Conservation (phyloP, 1,140 invertebrate genomes). For the Laupala kohalensis region DNA sequence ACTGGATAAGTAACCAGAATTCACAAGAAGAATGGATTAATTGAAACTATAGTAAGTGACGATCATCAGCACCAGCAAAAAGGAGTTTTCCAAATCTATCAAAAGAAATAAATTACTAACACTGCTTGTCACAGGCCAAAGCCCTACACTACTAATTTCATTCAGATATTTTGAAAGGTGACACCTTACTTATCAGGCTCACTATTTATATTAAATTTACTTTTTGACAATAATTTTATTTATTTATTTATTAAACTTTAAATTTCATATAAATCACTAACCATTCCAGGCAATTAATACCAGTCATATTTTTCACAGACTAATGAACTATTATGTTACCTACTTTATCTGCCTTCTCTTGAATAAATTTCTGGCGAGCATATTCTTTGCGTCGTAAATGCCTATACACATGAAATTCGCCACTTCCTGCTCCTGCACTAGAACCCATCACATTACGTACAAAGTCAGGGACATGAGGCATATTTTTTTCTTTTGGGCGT, state of each 20-base stretch:
- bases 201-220: not conserved
- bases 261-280: conserved; percentile 9
- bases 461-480: conserved; percentile 77
- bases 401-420: conserved; percentile 96
- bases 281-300: not conserved
- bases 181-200: not conserved
- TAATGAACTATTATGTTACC: conserved; percentile 1
- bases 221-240: too few species aligned
- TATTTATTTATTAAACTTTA: not conserved
- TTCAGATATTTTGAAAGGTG: too few species aligned
- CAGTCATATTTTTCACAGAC: not conserved
- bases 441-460: conserved; percentile 96
- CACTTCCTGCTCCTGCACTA: conserved; percentile 93
- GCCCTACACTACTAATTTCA: too few species aligned
- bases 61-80: too few species aligned
- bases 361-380: conserved; percentile 82
- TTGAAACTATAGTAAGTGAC: too few species aligned
- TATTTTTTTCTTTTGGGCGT: conserved; percentile 58
- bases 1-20: too few species aligned
- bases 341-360: conserved; percentile 75
- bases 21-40: too few species aligned
- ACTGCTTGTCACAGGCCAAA: too few species aligned
- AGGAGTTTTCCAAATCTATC: too few species aligned
- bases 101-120: too few species aligned
- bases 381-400: conserved; percentile 90